Base-by-base conservation (phyloP, 2,113 vertebrate genomes). In the Rhineura floridana region DNA sequence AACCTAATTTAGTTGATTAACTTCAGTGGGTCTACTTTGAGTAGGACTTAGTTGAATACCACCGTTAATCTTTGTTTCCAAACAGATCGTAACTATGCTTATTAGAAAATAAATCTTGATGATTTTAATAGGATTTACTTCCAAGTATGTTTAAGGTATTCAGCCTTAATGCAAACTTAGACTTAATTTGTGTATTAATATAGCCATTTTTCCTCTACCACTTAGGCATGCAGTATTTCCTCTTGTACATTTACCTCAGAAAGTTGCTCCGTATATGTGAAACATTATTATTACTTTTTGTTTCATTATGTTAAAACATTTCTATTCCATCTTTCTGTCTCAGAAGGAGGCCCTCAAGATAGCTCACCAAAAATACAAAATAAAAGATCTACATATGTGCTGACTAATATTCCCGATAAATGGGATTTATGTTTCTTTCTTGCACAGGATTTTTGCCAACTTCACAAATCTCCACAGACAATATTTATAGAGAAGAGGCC, bases 51-150 rank as follows among this genome's bases (percentile, higher is more conserved):
- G n/a, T n/a, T n/a, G n/a, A n/a, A n/a, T n/a, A n/a, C n/a, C n/a
- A n/a, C n/a, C n/a, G n/a, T 59, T 48, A 63, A 78, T 86, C 19
- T 86, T 90, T 67, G 77, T 89, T 44, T 67, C 63, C 42, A 69
- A 17, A 5, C 8, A 25, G 50, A 70, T 36, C 15, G 63, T 39
- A 25, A 9, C 30, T 33, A 46, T 48, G 28, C 42, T 67, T 19
- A 59, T 80, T 55, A 25, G 77, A 3, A 59, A 78, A 13, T 62
- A 42, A 81, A 6, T 15, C 36, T 44, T 42, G 30, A 7, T 36
- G 36, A 63, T 63, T 62, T 81, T 5, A 81, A 42, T 28, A 23
- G 13, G 11, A 21, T 83, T 83, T 83, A 69, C 15, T 85, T 48
- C 39, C 10, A 77, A n/a, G 2, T 19, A 7, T 75, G 25, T 59